Conservation (phyloP, 2,888 invertebrate species). For the Eupithecia centaureata region DNA sequence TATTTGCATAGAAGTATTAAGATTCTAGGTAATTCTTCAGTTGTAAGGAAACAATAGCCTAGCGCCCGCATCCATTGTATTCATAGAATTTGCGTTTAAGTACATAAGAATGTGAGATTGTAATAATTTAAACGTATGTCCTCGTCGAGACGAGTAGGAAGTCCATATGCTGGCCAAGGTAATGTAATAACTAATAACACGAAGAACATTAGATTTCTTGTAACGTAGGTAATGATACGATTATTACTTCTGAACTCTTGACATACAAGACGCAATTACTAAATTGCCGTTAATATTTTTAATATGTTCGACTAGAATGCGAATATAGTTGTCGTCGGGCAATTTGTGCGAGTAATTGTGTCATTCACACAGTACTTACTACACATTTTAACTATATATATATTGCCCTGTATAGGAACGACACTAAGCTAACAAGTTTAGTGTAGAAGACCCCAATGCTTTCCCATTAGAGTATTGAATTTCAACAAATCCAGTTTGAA, state of each 20-base stretch:
- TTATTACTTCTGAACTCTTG: conserved; percentile 54
- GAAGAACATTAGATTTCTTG: conserved; percentile 50
- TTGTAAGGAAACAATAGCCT: conserved; percentile 36
- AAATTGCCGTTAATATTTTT: conserved; percentile 28
- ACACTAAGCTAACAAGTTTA: conserved; percentile 18
- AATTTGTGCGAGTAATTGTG: conserved; percentile 9
- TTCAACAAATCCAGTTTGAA: conserved; percentile 30
- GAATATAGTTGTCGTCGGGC: conserved; percentile 14
- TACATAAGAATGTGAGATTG: conserved; percentile 40
- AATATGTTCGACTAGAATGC: conserved; percentile 20
- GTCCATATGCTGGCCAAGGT: conserved; percentile 52
- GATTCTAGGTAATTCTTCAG: conserved; percentile 31
- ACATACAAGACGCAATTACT: conserved; percentile 31
- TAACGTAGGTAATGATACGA: conserved; percentile 49
- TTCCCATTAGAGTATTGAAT: conserved; percentile 25
- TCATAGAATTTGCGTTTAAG: conserved; percentile 45
- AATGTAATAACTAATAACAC: conserved; percentile 49
- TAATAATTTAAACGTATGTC: conserved; percentile 40
- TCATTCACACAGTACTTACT: neutral
- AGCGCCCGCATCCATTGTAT: conserved; percentile 49
- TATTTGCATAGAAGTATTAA: conserved; percentile 32
- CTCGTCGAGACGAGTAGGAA: conserved; percentile 49
- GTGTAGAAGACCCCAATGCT: conserved; percentile 11
- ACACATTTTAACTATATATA: neutral
- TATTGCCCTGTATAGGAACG: conserved; percentile 12